Evolutionary conservation across 2,797 vertebrate genomes (phyloP), one percentile per base, ranked within the genome.

Genomic region (Sebastes wilsoni): DNA sequence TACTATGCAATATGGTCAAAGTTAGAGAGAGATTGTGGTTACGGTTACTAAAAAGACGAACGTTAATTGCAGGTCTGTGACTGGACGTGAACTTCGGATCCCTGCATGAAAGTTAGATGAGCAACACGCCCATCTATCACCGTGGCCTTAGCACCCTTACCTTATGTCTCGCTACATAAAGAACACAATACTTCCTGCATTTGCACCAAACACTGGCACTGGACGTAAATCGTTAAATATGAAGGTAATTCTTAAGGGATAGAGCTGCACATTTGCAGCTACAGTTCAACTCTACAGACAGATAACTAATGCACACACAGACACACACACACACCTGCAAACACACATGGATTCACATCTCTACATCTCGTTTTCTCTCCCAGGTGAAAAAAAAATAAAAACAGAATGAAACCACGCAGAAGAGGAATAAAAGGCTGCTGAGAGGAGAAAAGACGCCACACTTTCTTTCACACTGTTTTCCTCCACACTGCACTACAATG

Each of bases 331-430:
- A 14, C 32, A 38, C 36, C 13, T 14, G 12, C 36, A 16, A 3
- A 34, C 52, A 52, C 28, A 67, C n/a, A 18, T 6, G 11, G 18
- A 52, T 4, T 6, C 10, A 23, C 27, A 62, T 23, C 49, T 54
- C 11, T 22, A 4, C 27, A 56, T 49, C n/a, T 38, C 3, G 18
- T 55, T 60, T 66, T 46, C 54, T 62, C 5, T 56, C 10, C 32
- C 4, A 4, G 23, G 9, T 28, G 20, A 38, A 34, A 16, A 34
- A 54, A 30, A 14, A 0, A 0, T 0, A 13, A 42, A 38, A 16
- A 10, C 13, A 14, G 6, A 52, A 23, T 8, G 1, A 23, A 46
- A 46, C 0, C 49, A 49, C 3, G 4, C 5, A 66, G 32, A 73
- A 0, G 42, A 61, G 16, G 8, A 46, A 12, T 4, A 20, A 59